Conservation (phyloP, 2,797 vertebrate species). For the Gallinago stenura region DNA sequence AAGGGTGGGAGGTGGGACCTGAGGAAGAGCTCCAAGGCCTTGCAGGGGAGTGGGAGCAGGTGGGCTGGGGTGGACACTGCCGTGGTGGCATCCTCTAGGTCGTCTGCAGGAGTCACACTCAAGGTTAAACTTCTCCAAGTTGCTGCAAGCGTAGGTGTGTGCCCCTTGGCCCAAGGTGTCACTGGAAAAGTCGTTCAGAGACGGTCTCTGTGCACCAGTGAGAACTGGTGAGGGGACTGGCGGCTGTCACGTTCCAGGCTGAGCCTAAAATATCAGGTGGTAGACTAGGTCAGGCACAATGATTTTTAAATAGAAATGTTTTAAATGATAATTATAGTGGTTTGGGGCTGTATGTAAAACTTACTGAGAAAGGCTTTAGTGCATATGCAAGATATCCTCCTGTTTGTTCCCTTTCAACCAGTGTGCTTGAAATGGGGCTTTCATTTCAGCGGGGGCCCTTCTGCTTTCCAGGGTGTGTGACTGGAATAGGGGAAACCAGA, state of each 20-base stretch:
- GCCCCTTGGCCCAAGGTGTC: accelerated
- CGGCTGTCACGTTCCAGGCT: accelerated
- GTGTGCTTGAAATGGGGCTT: neutral
- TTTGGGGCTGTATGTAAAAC: neutral
- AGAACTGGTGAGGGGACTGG: neutral
- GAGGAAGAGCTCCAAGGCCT: neutral
- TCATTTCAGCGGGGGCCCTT: neutral
- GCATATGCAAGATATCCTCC: neutral
- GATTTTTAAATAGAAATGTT: neutral
- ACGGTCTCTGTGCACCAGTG: neutral
- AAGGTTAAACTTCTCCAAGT: neutral
- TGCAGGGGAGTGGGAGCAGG: neutral
- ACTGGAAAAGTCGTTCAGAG: neutral
- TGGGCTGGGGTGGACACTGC: neutral
- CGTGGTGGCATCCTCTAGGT: neutral
- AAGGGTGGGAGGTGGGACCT: neutral
- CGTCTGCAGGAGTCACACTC: neutral
- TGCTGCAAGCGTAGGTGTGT: neutral
- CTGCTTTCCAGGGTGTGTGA: neutral
- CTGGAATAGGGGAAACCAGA: neutral
- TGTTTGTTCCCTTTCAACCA: neutral
- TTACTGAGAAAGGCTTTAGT: neutral
- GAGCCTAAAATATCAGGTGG: neutral
- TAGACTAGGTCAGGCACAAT: neutral
- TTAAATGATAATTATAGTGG: neutral